Percentiles rank a stretch among this genome's conserved stretches.
These are phyloP conservation scores for Notiomystis cincta DNA, from an alignment of 2,113 vertebrate genomes.

Conservation along the genomic window DNA sequence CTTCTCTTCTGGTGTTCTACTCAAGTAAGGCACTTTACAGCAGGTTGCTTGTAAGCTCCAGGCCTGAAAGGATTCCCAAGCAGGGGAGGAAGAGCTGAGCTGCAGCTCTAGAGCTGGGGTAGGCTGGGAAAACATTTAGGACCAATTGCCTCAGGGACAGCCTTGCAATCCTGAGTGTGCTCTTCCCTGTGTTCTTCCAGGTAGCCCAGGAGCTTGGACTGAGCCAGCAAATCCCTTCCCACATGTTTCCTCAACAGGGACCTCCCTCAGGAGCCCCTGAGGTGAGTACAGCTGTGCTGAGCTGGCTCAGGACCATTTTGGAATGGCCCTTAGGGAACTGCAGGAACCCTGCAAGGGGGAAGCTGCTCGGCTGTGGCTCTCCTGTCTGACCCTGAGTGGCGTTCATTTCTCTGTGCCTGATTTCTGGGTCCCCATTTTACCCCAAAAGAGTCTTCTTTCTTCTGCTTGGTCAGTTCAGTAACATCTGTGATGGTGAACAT, in stretches of 20 bases:
- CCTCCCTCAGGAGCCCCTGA: background rate
- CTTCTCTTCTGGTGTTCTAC: background rate
- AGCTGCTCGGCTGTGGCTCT: background rate
- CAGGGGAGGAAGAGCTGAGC: background rate
- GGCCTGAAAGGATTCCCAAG: background rate
- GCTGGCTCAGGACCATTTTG: background rate
- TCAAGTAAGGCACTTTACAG: background rate
- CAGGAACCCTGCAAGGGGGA: background rate
- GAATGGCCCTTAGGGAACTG: background rate
- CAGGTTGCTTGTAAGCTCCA: background rate
- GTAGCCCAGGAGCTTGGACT: too few relatives aligned
- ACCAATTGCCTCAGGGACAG: fast-evolving
- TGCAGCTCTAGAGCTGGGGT: background rate
- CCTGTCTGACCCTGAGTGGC: background rate
- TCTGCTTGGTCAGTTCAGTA: background rate
- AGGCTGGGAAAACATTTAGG: background rate
- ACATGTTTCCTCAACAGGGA: too few relatives aligned
- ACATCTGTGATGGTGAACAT: background rate
- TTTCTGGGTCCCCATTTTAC: background rate
- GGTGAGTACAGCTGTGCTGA: background rate
- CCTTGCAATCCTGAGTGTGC: fast-evolving
- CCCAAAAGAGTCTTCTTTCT: background rate
- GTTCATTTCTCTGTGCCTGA: background rate
- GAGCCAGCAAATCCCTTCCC: background rate
- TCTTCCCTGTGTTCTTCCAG: fast-evolving